A percentile compares a stretch with the other conserved stretches of the same genome.
phyloP scores from a whole-genome alignment of 2,113 vertebrate species.

The Mobula birostris region DNA sequence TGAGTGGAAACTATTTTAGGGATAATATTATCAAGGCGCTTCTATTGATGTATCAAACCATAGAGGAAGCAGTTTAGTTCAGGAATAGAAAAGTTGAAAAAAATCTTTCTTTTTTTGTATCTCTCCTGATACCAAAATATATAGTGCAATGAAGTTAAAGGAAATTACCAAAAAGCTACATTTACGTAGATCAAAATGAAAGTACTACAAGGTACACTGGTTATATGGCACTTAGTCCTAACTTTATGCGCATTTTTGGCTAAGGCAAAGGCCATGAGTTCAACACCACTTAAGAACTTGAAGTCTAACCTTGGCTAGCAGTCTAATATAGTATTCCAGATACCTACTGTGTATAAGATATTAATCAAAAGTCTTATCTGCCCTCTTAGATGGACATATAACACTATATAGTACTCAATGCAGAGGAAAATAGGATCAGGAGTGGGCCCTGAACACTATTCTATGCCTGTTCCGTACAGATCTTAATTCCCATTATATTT shows the following conservation, averaged over 20 bases:
- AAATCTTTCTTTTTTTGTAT: not conserved
- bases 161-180: not conserved
- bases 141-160: not conserved
- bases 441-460: not conserved
- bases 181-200: not conserved
- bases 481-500: no score
- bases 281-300: no score
- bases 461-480: no score
- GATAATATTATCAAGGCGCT: not conserved
- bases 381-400: not conserved
- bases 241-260: not conserved
- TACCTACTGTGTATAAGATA: not conserved
- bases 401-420: not conserved
- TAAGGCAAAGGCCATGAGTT: not conserved
- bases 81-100: not conserved
- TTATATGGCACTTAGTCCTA: not conserved
- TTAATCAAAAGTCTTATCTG: not conserved
- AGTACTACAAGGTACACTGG: not conserved
- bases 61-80: not conserved
- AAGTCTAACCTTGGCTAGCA: not conserved
- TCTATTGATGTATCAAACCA: not conserved
- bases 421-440: not conserved
- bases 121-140: not conserved
- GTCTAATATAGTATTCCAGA: not conserved
- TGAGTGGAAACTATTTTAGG: not conserved